Evolutionary conservation across 1,140 invertebrate species (phyloP).

Genomic region (Oryctes rhinoceros): DNA sequence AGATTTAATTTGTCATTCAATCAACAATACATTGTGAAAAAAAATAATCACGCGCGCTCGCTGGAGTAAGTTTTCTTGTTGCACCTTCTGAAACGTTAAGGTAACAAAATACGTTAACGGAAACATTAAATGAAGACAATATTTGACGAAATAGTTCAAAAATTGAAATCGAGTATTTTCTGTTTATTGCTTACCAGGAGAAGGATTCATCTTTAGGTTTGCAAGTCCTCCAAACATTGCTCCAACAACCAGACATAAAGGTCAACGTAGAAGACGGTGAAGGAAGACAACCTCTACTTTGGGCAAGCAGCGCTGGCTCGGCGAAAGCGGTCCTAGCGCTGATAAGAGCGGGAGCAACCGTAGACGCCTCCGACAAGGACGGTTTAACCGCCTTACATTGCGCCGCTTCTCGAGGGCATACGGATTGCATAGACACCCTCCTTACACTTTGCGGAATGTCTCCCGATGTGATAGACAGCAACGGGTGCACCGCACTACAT

Average conservation of each 20-base stretch:
- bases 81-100: too few relatives aligned
- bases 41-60: too few relatives aligned
- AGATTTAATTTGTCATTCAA: too few relatives aligned
- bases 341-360: constrained; percentile 83
- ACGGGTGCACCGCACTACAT: constrained; percentile 94
- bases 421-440: constrained; percentile 89
- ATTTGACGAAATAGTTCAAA: too few relatives aligned
- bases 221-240: constrained; percentile 83
- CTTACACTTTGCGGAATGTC: constrained; percentile 88
- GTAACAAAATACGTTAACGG: too few relatives aligned
- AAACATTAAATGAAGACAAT: too few relatives aligned
- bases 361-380: constrained; percentile 83
- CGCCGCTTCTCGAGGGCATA: constrained; percentile 93
- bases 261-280: constrained; percentile 90
- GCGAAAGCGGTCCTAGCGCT: constrained; percentile 88
- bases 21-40: too few relatives aligned
- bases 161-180: too few relatives aligned
- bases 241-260: constrained; percentile 78
- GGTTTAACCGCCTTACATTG: constrained; percentile 92
- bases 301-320: constrained; percentile 96
- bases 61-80: too few relatives aligned
- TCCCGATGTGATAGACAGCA: constrained; percentile 85
- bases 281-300: constrained; percentile 90
- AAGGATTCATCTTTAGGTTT: constrained; percentile 69
- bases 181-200: constrained; percentile 48